Evolutionary conservation across 2,113 vertebrate species (phyloP), one percentile per base, ranked within the genome.

Genomic region (Pseudorectes ferrugineus): DNA sequence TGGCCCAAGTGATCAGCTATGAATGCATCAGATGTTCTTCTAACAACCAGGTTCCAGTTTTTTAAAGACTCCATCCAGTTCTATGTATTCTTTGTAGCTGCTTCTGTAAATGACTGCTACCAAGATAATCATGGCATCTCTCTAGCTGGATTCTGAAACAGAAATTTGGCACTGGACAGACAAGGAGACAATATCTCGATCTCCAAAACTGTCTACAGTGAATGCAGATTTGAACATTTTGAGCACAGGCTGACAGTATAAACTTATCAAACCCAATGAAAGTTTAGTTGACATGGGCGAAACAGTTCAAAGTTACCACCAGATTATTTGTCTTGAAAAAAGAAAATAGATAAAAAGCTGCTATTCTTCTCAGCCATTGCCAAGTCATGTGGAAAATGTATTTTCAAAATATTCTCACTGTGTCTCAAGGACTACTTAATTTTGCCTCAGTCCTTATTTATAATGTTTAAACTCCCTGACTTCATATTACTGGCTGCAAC

Each of bases 201-300:
- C 28, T 66, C n/a, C 18, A 5, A 29, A 23, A 26, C 4, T 80
- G 13, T 38, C n/a, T 43, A 10, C 0, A 0, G 31, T 58, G 17
- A 79, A 71, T 45, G 10, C 5, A 62, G 42, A 67, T 54, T 68
- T 83, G 38, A 86, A 58, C 0, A 54, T 20, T 89, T 79, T 91
- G 35, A 79, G 36, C 2, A 3, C 6, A 74, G 54, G 33, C 6
- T 28, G 13, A 19, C 5, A 40, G 48, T 66, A 71, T 24, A 52
- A 70, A 29, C 14, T 52, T 16, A 52, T 24, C 33, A 79, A 82
- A 67, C 6, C 4, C 29, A 67, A 14, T 15, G 20, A 17, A 75
- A 83, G 6, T 43, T 74, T 31, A 4, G 1, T 48, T 68, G 43
- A 66, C 21, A 20, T 5, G 36, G 10, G 25, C 16, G 2, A 80